Conservation (phyloP, 2,113 vertebrate species). For the Prionailurus viverrinus region DNA sequence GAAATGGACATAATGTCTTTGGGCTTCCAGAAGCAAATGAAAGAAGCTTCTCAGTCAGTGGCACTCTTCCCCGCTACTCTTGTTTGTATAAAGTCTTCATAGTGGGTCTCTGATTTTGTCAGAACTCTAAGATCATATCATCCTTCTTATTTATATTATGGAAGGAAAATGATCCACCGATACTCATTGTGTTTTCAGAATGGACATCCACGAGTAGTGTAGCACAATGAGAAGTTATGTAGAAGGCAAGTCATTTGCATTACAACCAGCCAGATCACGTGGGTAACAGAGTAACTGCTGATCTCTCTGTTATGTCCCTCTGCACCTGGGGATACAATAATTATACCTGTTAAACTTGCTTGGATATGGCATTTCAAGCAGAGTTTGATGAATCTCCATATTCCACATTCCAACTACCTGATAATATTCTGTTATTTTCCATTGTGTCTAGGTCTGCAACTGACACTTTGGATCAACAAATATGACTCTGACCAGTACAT, state of each 20-base stretch:
- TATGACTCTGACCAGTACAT: not conserved
- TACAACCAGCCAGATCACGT: not conserved
- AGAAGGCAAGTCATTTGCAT: no score
- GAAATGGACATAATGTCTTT: not conserved
- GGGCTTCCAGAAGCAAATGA: not conserved
- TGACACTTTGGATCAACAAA: not conserved
- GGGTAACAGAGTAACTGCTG: not conserved
- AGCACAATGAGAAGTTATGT: no score
- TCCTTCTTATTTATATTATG: not conserved
- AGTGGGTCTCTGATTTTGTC: not conserved
- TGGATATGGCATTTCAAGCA: not conserved
- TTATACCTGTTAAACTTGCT: not conserved
- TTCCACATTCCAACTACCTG: not conserved
- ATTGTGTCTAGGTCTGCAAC: not conserved
- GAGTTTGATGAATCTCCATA: not conserved
- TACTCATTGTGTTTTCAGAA: not conserved
- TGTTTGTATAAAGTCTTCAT: not conserved
- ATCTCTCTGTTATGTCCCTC: not conserved
- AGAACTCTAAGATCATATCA: not conserved
- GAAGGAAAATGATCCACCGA: not conserved
- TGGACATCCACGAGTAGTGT: not conserved
- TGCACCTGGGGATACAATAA: not conserved
- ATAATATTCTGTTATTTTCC: not conserved
- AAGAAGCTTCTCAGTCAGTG: not conserved
- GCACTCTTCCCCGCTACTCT: not conserved